Base-by-base conservation (phyloP, 2,113 vertebrate species). In the Xiphophorus hellerii region DNA sequence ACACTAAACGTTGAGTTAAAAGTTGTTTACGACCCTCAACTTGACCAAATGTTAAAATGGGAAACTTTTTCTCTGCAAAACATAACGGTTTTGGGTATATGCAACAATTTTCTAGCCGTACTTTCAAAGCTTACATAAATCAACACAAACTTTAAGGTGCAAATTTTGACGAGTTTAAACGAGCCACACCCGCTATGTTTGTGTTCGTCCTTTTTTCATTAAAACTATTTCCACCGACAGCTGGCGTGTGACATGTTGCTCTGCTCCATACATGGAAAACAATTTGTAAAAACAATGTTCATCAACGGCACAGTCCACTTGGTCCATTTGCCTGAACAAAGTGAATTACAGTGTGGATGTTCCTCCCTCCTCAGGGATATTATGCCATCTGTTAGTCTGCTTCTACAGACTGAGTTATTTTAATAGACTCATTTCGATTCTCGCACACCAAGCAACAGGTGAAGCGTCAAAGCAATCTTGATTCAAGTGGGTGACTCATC, bases 401-500 rank as follows among this genome's bases (percentile, higher is more conserved):
- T n/a, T 54, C 51, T 62, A 61, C 30, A 42, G 3, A 73, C 13
- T 17, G 25, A 80, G 74, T 66, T 54, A 7, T 77, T 68, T 70
- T 11, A n/a, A 64, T 71, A 61, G 17, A 66, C 74, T 60, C 11
- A 66, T 8, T 73, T 70, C 27, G 54, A 20, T 37, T 64, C 65
- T 65, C 42, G 42, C 44, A 60, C 27, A 8, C 17, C 1, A 25
- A 42, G 30, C 20, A 71, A 75, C 66, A 58, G 72, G 68, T 64
- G 51, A 82, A 44, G 37, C 17, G 54, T 74, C 39, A 25, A 14
- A 39, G 17, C 33, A 9, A 35, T 37, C 60, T 25, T 66, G 28
- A 73, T 54, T 74, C 33, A 73, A 66, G 61, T 25, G 62, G 48
- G 44, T 62, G 73, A 73, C 29, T 88, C 86, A 77, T 80, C 48